These are phyloP conservation scores for Drosophila orosa DNA, from an alignment of 1,140 invertebrate species.

Conservation along the genomic window DNA sequence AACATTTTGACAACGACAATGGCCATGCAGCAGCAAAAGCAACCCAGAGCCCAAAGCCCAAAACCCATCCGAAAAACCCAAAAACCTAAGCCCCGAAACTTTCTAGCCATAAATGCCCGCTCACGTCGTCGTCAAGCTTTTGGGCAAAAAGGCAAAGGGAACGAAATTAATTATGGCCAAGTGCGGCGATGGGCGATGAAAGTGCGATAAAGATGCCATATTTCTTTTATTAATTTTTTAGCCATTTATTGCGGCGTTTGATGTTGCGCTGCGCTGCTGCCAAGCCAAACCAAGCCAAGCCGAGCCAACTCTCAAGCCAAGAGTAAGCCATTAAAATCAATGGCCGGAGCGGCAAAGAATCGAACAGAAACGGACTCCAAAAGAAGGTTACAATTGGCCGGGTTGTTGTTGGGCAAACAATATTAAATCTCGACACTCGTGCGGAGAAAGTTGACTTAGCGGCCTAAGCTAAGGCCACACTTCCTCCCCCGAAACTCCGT, in stretches of 20 bases:
- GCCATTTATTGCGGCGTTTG: conserved; percentile 39
- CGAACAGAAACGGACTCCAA: conserved; percentile 32
- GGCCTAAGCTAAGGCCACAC: conserved; percentile 60
- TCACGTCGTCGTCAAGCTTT: conserved; percentile 47
- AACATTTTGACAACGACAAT: conserved; percentile 67
- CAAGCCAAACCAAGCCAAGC: not conserved
- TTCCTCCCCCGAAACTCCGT: conserved; percentile 20
- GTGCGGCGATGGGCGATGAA: conserved; percentile 70
- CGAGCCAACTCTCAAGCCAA: too few relatives aligned
- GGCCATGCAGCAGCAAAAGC: conserved; percentile 26
- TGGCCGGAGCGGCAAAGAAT: conserved; percentile 52
- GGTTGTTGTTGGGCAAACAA: conserved; percentile 61
- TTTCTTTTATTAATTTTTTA: conserved; percentile 73
- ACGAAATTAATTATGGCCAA: conserved; percentile 77
- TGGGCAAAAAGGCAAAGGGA: conserved; percentile 50
- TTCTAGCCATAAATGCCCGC: conserved; percentile 71
- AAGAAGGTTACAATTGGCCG: conserved; percentile 61
- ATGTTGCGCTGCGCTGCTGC: conserved; percentile 19
- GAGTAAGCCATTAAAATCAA: conserved; percentile 74
- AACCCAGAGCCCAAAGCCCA: conserved; percentile 13
- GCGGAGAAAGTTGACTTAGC: conserved; percentile 73
- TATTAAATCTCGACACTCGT: conserved; percentile 80
- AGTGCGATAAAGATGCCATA: conserved; percentile 65
- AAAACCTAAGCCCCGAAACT: conserved; percentile 50
- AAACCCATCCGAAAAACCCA: conserved; percentile 47